Evolutionary conservation across 2,888 invertebrate species (phyloP), one percentile per base, ranked within the genome.

Genomic region (Sinohyriopsis cumingii): DNA sequence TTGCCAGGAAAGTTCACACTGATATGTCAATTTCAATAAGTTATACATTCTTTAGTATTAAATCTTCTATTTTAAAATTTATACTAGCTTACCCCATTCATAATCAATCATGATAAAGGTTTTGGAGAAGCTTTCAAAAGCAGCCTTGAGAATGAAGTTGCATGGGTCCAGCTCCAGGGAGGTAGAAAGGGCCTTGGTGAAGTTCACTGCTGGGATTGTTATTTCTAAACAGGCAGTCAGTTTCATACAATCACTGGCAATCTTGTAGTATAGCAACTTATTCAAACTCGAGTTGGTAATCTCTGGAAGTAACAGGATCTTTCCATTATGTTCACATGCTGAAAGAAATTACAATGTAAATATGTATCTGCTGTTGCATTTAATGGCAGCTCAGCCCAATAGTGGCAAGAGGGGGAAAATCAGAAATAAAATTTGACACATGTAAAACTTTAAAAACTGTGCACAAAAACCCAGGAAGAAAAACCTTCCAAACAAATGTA

Each of bases 151-250:
- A 19, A 54, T 59, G 55, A 72, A 77, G 28, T 71, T 72, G 59
- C 77, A 77, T 1, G 73, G 64, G 56, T 73, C 75, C 4, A 77
- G 57, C 25, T 68, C 55, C 22, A 77, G 57, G 45, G 65, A 75
- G n/a, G 69, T 70, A 9, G 63, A 59, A 53, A 73, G 53, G 18
- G 73, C 67, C 55, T 71, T 65, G 64, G 64, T 62, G 64, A 73
- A 62, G n/a, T 63, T 65, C 19, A 63, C 62, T 19, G 3, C 45
- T 45, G 45, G 45, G 45, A 75, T 60, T 22, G 63, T 75, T 20
- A 76, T 57, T 59, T 78, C 76, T 9, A 78, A 56, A 66, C 78
- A 78, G 20, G 71, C 71, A 54, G 68, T 64, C 20, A 76, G 33
- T 19, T 68, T 61, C 53, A 78, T 63, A 65, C 78, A 78, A n/a